Percentiles rank a stretch among this genome's conserved stretches.
Conservation (phyloP, 2,888 invertebrate genomes). For the Ptychoptera albimana region DNA sequence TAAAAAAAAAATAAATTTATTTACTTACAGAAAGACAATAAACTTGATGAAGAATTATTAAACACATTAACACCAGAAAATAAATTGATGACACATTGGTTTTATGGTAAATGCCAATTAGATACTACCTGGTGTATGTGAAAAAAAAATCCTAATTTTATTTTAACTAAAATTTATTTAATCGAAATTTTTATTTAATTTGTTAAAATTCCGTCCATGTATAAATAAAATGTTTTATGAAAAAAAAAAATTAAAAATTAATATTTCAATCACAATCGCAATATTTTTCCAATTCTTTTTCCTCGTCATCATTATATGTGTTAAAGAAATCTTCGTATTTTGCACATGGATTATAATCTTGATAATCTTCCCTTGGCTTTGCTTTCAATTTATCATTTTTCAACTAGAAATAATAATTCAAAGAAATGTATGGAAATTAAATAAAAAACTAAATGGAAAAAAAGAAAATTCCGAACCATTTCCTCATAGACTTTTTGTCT, state of each 20-base stretch:
- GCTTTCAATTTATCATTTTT: neutral
- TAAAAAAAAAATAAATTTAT: too few relatives aligned
- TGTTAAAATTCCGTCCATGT: neutral
- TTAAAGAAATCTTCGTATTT: neutral
- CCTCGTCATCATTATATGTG: too few relatives aligned
- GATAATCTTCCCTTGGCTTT: neutral
- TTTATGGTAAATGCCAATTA: constrained; percentile 69
- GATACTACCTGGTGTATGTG: constrained; percentile 60
- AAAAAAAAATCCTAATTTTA: neutral
- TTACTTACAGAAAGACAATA: constrained; percentile 15
- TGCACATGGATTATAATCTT: neutral
- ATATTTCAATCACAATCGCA: too few relatives aligned
- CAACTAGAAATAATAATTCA: too few relatives aligned
- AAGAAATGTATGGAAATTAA: too few relatives aligned
- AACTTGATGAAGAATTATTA: constrained; percentile 24
- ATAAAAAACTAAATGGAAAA: too few relatives aligned
- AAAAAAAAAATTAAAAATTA: neutral
- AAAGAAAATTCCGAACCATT: neutral
- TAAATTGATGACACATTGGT: constrained; percentile 68
- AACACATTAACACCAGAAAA: constrained; percentile 48
- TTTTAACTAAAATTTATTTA: constrained; percentile 1
- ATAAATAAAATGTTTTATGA: neutral
- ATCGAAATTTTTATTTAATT: neutral
- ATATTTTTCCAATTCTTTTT: too few relatives aligned
- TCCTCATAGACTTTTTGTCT: neutral